Conservation (phyloP, 2,797 vertebrate genomes). For the Ctenochaetus hawaiiensis region DNA sequence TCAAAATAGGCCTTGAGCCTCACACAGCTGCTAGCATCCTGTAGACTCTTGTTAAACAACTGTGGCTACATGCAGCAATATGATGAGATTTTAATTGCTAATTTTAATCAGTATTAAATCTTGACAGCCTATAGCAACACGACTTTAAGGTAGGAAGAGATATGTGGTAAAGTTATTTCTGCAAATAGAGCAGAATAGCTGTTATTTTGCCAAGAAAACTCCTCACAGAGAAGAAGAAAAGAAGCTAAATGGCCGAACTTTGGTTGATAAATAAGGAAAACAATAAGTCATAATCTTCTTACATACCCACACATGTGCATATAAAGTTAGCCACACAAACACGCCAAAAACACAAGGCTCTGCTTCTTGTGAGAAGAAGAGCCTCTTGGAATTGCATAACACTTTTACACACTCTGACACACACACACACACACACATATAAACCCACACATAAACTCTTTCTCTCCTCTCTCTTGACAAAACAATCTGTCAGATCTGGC, state of each 20-base stretch:
- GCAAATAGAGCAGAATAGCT: slow-evolving; percentile 20
- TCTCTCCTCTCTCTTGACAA: slow-evolving; percentile 24
- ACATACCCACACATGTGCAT: slow-evolving; percentile 3
- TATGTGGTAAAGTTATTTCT: slow-evolving; percentile 47
- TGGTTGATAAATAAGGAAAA: slow-evolving; percentile 14
- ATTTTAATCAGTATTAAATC: slow-evolving; percentile 14
- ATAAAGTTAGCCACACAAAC: neutral
- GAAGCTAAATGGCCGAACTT: neutral
- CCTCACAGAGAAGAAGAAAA: neutral
- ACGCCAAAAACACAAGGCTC: neutral
- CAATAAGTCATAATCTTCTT: slow-evolving; percentile 19
- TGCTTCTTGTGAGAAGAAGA: slow-evolving; percentile 18
- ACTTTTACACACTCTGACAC: slow-evolving; percentile 12
- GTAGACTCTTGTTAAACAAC: neutral
- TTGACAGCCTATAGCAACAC: neutral
- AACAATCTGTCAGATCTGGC: slow-evolving; percentile 48
- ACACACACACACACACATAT: neutral
- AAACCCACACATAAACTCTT: slow-evolving; percentile 16
- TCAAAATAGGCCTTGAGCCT: too few relatives aligned
- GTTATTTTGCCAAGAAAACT: slow-evolving; percentile 27
- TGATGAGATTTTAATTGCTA: neutral
- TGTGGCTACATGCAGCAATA: slow-evolving; percentile 3
- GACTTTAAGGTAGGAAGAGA: slow-evolving; percentile 31
- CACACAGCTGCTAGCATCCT: neutral
- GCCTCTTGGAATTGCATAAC: slow-evolving; percentile 19